Evolutionary conservation across 2,113 vertebrate species (phyloP).

Genomic region (Microcebus lehilahytsara): DNA sequence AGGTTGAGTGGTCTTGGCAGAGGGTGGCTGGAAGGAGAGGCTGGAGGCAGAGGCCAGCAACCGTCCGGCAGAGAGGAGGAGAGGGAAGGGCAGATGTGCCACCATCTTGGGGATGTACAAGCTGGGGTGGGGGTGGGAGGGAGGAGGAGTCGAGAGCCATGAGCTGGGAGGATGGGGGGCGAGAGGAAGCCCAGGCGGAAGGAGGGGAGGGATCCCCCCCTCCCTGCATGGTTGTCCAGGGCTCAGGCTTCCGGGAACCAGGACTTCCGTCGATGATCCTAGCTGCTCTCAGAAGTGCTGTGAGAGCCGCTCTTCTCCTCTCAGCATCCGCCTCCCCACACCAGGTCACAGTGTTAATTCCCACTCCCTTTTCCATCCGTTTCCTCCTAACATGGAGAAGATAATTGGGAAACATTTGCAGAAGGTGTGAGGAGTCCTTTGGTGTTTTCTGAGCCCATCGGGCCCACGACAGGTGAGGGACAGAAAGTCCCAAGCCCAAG

Average conservation of each 20-base stretch:
- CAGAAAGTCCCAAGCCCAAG: not conserved
- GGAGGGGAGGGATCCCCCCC: not conserved
- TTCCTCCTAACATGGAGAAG: not conserved
- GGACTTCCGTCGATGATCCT: accelerated
- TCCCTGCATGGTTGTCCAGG: not conserved
- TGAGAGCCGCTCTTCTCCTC: not conserved
- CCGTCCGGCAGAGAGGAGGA: not conserved
- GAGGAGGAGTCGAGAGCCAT: not conserved
- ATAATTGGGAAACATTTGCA: not conserved
- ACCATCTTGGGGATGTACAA: not conserved
- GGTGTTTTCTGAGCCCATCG: not conserved
- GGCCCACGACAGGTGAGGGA: not conserved
- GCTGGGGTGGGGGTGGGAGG: not conserved
- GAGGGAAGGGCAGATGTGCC: not conserved
- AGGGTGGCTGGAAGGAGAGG: not conserved
- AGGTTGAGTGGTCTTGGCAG: not conserved
- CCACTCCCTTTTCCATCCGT: not conserved
- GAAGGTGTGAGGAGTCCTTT: not conserved
- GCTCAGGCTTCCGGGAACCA: not conserved
- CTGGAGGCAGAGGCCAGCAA: not conserved
- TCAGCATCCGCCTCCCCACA: not conserved
- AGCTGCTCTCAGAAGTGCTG: not conserved
- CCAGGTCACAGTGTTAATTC: not conserved
- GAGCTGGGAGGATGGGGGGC: not conserved
- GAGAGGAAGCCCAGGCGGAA: not conserved